These are phyloP conservation scores for Engystomops pustulosus DNA, from an alignment of 2,113 vertebrate species.

Conservation along the genomic window DNA sequence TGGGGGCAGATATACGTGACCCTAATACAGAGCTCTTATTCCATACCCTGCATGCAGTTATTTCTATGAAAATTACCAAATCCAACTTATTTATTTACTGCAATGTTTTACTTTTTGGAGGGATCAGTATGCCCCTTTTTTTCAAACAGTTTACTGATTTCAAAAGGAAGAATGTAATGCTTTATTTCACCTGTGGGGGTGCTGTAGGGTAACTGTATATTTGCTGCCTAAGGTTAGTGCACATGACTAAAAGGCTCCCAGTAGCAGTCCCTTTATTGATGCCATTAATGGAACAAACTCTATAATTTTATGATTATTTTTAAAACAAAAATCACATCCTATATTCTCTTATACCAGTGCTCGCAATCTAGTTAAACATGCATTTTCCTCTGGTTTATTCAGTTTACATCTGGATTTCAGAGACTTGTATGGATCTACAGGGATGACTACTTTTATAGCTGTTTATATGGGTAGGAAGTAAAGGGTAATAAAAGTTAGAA, in stretches of 20 bases:
- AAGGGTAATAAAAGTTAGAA: conserved; percentile 34
- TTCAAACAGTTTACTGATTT: neutral
- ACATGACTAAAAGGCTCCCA: too few species aligned
- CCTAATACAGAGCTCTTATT: too few species aligned
- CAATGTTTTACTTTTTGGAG: too few species aligned
- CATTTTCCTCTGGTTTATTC: neutral
- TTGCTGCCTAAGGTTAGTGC: too few species aligned
- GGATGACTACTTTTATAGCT: conserved; percentile 42
- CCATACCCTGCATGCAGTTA: too few species aligned
- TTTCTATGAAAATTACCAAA: too few species aligned
- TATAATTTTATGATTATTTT: too few species aligned
- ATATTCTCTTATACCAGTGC: neutral
- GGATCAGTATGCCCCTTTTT: neutral
- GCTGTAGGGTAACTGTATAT: neutral
- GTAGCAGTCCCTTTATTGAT: too few species aligned
- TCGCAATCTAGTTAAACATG: neutral
- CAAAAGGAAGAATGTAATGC: neutral
- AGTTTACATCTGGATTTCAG: neutral
- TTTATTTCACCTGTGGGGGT: neutral
- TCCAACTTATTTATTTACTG: too few species aligned
- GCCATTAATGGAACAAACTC: too few species aligned
- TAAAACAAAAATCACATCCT: too few species aligned
- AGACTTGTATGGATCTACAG: conserved; percentile 4
- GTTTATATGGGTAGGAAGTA: conserved; percentile 40
- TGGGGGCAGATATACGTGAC: neutral